Conservation (phyloP, 2,797 vertebrate species). For the Neoniphon sammara region DNA sequence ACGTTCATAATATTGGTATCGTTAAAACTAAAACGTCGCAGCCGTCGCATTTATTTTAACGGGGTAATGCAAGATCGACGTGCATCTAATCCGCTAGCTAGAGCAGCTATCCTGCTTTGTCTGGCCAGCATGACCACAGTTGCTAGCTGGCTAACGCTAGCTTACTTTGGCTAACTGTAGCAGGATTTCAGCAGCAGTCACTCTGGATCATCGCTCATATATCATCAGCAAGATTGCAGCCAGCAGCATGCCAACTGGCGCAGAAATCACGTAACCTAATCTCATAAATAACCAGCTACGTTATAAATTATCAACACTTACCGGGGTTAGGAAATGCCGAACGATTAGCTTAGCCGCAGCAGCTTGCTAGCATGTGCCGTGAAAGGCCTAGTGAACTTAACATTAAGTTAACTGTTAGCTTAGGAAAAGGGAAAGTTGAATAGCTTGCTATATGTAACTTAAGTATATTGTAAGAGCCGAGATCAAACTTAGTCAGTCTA, state of each 20-base stretch:
- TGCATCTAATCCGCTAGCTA: too few relatives aligned
- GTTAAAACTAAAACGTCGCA: not conserved
- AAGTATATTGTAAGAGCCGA: not conserved
- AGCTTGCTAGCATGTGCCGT: conserved; percentile 22
- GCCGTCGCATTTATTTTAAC: not conserved
- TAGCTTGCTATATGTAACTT: not conserved
- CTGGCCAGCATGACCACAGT: conserved; percentile 34
- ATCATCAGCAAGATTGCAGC: not conserved
- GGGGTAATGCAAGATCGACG: accelerated
- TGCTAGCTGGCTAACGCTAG: conserved; percentile 67
- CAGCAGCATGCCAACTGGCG: accelerated
- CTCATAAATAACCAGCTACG: accelerated
- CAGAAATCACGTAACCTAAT: accelerated
- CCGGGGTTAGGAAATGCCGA: not conserved
- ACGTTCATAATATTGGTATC: too few relatives aligned
- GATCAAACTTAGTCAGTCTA: accelerated
- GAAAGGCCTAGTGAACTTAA: conserved; percentile 66
- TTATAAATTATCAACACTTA: too few relatives aligned
- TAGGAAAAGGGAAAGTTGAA: conserved; percentile 26
- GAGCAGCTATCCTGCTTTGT: conserved; percentile 58
- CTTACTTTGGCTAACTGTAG: conserved; percentile 3
- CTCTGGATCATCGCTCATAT: not conserved
- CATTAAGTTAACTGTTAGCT: conserved; percentile 44
- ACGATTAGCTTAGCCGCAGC: not conserved
- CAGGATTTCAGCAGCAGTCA: not conserved